phyloP scores from a whole-genome alignment of 2,888 invertebrate genomes.

The Acanthopleura granulata region DNA sequence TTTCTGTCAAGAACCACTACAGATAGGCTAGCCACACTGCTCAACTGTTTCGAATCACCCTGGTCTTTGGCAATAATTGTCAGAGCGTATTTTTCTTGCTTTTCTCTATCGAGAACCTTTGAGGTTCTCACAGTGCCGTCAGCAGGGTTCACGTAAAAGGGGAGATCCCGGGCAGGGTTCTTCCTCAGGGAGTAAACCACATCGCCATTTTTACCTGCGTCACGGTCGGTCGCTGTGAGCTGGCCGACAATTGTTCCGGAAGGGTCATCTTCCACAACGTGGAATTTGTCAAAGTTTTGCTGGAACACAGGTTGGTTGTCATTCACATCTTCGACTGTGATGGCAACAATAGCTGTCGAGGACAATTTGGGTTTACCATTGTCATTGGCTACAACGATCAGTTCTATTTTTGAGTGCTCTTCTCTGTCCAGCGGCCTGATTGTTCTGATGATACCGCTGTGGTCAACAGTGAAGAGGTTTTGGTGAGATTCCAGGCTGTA shows the following conservation, averaged over 20 bases:
- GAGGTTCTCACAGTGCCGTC: background rate
- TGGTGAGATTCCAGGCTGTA: constrained; percentile 4
- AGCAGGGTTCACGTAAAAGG: background rate
- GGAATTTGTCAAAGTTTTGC: background rate
- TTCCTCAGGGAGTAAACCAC: background rate
- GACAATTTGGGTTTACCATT: background rate
- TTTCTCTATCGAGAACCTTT: background rate
- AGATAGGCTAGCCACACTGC: background rate
- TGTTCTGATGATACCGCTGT: background rate
- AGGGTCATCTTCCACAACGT: background rate
- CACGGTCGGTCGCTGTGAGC: background rate
- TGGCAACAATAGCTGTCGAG: background rate
- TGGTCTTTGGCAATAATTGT: background rate
- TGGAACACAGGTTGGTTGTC: background rate
- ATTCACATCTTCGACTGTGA: background rate
- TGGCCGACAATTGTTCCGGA: constrained; percentile 1
- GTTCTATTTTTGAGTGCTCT: background rate
- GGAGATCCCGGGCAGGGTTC: background rate
- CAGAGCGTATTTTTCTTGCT: background rate
- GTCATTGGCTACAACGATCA: constrained; percentile 8
- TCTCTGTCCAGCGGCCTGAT: background rate
- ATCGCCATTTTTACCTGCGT: background rate
- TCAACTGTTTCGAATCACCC: background rate
- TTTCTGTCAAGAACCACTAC: background rate
- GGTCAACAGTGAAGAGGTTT: background rate